A percentile compares a stretch with the other conserved stretches of the same genome.
These are phyloP conservation scores for Piprites chloris DNA, from an alignment of 2,113 vertebrate genomes.

Conservation along the genomic window DNA sequence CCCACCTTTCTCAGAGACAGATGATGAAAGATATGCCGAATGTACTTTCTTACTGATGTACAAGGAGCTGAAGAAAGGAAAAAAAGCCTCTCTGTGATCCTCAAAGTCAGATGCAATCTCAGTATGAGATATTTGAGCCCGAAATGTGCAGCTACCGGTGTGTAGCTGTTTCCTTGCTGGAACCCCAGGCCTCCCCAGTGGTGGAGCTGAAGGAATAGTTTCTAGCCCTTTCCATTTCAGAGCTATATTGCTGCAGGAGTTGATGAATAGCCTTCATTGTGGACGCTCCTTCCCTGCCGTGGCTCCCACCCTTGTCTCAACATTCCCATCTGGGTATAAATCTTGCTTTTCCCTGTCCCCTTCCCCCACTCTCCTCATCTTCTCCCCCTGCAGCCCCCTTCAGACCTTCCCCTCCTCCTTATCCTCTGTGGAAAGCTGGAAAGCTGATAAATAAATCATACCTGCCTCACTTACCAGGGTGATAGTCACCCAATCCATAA, in stretches of 20 bases:
- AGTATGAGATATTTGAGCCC: background rate
- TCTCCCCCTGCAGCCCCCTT: background rate
- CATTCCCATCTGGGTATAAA: conserved; percentile 70
- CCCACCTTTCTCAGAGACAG: background rate
- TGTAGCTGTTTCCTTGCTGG: conserved; percentile 44
- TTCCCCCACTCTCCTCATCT: conserved; percentile 18
- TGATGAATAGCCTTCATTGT: conserved; percentile 74
- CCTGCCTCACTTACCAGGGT: background rate
- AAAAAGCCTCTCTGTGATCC: background rate
- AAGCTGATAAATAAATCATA: conserved; percentile 66
- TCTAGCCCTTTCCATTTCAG: conserved; percentile 53
- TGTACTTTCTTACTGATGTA: background rate
- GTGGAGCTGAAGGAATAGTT: conserved; percentile 60
- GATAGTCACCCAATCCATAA: conserved; percentile 70
- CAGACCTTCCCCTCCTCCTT: background rate
- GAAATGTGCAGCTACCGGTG: background rate
- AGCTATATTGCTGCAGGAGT: conserved; percentile 10
- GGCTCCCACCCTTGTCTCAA: conserved; percentile 58
- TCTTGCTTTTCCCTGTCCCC: conserved; percentile 45
- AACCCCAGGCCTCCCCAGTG: conserved; percentile 22
- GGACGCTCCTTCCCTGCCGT: conserved; percentile 22
- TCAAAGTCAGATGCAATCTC: background rate
- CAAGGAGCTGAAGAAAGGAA: background rate
- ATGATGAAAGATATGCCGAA: conserved; percentile 2
- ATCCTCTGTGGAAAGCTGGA: conserved; percentile 30